Evolutionary conservation across 1,140 invertebrate genomes (phyloP).

Genomic region (Araneus ventricosus): DNA sequence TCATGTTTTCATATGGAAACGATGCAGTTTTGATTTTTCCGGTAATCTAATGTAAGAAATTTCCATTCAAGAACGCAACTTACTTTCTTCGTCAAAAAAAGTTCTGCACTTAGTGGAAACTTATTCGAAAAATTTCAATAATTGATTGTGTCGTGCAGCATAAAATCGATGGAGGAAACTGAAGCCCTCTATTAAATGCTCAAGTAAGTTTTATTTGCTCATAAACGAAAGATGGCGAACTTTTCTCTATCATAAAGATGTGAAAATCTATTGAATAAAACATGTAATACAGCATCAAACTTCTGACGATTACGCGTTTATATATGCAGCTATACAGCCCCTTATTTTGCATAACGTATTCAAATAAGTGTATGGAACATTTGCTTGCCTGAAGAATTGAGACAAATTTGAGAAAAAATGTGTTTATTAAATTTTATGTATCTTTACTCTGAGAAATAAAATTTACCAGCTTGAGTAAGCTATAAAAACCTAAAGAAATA

Average conservation of each 20-base stretch:
- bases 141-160: not conserved
- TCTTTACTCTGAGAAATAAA: too few relatives aligned
- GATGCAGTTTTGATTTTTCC: not conserved
- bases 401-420: too few relatives aligned
- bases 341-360: not conserved
- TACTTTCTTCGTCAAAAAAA: too few relatives aligned
- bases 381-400: not conserved
- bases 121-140: slow-evolving; percentile 1
- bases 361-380: not conserved
- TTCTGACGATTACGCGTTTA: not conserved
- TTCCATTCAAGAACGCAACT: not conserved
- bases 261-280: not conserved
- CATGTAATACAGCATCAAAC: not conserved
- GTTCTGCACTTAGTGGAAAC: too few relatives aligned
- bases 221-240: not conserved
- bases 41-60: not conserved
- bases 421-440: too few relatives aligned
- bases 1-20: not conserved
- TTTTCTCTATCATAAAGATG: not conserved
- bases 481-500: too few relatives aligned
- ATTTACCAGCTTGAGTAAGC: too few relatives aligned
- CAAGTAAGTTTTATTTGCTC: not conserved
- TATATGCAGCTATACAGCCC: not conserved
- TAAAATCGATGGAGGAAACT: not conserved
- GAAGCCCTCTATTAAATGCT: not conserved